phyloP scores from a whole-genome alignment of 2,888 invertebrate genomes.

The Ellobium chinense region DNA sequence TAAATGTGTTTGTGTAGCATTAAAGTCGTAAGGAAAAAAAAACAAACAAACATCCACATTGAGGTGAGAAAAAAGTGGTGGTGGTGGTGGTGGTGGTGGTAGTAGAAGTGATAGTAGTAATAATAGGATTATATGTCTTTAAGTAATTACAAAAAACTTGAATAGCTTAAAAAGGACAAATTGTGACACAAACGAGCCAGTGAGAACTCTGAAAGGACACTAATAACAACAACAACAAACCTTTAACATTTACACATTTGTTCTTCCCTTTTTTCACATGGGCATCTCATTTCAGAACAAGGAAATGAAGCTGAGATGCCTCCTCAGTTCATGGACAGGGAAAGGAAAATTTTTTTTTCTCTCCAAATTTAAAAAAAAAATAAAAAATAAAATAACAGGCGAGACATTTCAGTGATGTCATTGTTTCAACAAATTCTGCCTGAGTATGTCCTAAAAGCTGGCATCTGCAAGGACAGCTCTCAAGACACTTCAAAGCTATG shows the following conservation, averaged over 20 bases:
- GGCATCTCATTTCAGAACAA: too few relatives aligned
- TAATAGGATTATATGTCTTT: slow-evolving; percentile 21
- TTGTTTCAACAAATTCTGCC: too few relatives aligned
- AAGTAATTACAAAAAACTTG: slow-evolving; percentile 29
- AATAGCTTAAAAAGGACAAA: slow-evolving; percentile 19
- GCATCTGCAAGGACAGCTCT: too few relatives aligned
- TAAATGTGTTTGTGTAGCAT: slow-evolving; percentile 10
- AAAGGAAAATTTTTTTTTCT: too few relatives aligned
- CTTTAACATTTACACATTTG: background rate
- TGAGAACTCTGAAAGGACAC: background rate
- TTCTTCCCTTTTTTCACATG: too few relatives aligned
- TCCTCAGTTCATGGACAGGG: too few relatives aligned
- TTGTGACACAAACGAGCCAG: background rate
- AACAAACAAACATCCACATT: slow-evolving; percentile 17
- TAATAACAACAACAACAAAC: background rate
- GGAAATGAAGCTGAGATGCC: too few relatives aligned
- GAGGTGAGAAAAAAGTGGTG: background rate
- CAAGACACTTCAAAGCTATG: too few relatives aligned
- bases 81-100: background rate
- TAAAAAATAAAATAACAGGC: too few relatives aligned
- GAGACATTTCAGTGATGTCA: too few relatives aligned
- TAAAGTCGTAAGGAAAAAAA: background rate
- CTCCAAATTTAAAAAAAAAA: too few relatives aligned
- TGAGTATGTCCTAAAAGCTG: too few relatives aligned
- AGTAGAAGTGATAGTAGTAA: slow-evolving; percentile 6